These are phyloP conservation scores for Graphium colonna DNA, from an alignment of 2,888 invertebrate species.

Conservation along the genomic window DNA sequence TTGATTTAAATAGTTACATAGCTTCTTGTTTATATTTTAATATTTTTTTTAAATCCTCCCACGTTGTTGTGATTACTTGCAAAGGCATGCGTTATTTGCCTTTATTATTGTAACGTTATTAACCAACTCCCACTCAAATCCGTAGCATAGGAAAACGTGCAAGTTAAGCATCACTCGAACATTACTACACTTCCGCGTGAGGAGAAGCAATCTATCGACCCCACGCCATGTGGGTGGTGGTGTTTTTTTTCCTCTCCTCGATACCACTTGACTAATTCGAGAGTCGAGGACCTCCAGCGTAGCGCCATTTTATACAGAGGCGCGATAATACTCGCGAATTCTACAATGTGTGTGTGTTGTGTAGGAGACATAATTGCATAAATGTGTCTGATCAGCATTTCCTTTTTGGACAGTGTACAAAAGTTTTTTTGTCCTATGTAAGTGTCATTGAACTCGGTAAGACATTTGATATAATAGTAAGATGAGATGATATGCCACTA, in stretches of 20 bases:
- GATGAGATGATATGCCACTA: no score
- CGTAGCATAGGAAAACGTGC: background rate
- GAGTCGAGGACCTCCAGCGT: conserved; percentile 68
- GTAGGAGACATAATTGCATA: no score
- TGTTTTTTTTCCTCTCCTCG: conserved; percentile 43
- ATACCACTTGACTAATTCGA: conserved; percentile 51
- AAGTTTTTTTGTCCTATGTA: no score
- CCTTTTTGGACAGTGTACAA: no score
- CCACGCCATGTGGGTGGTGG: conserved; percentile 58
- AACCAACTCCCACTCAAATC: background rate
- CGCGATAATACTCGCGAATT: conserved; percentile 4
- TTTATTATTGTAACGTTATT: background rate
- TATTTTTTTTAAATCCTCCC: no score
- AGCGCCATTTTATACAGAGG: conserved; percentile 26
- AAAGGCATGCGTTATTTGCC: no score
- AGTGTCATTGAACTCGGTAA: background rate
- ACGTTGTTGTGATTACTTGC: no score
- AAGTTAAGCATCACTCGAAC: background rate
- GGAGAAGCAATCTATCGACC: background rate
- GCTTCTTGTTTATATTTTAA: no score
- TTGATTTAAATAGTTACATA: no score
- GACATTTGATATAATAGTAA: no score
- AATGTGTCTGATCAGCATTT: no score
- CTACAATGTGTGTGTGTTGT: no score
- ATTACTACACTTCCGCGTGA: background rate